phyloP scores from a whole-genome alignment of 2,797 vertebrate species.

The Bucorvus abyssinicus region DNA sequence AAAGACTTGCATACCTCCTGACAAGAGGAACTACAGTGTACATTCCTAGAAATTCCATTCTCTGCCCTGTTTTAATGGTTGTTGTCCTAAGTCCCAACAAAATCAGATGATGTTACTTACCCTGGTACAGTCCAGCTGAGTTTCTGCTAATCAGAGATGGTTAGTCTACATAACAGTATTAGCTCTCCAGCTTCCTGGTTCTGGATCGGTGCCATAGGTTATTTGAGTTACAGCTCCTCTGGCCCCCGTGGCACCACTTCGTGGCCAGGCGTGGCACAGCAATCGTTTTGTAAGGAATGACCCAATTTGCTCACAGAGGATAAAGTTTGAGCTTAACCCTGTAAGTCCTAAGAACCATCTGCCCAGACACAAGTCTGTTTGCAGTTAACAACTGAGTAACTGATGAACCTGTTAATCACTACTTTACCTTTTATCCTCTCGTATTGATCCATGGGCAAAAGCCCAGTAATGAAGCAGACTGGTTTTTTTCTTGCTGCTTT shows the following conservation, averaged over 20 bases:
- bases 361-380: background rate
- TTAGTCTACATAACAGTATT: rapidly evolving
- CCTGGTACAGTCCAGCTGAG: background rate
- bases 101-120: background rate
- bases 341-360: conserved; percentile 26
- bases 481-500: background rate
- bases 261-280: background rate
- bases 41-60: background rate
- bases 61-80: background rate
- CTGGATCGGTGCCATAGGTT: background rate
- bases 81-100: background rate
- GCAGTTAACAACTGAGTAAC: background rate
- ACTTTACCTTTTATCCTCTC: background rate
- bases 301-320: background rate
- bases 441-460: background rate
- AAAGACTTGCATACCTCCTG: background rate
- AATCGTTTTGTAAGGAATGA: background rate
- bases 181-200: background rate
- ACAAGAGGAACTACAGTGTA: background rate
- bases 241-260: background rate
- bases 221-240: background rate
- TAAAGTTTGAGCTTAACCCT: conserved; percentile 10
- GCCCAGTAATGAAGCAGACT: rapidly evolving
- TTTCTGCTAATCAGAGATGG: background rate
- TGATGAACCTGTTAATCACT: background rate